A percentile compares a stretch with the other conserved stretches of the same genome.
These are phyloP conservation scores for Leucosticte australis DNA, from an alignment of 2,113 vertebrate species.

Conservation along the genomic window DNA sequence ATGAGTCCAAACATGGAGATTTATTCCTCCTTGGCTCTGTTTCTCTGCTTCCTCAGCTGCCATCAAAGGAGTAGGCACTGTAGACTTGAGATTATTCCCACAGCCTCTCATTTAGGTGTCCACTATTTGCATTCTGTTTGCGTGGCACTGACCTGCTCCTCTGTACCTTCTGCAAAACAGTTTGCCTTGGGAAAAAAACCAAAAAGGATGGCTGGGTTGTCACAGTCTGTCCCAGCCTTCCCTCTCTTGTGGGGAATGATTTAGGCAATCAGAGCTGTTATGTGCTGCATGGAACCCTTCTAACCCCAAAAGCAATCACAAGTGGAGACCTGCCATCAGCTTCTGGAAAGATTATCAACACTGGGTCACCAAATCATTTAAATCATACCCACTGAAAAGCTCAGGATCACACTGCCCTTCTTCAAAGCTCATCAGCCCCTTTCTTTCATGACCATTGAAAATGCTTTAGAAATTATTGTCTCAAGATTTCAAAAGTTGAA, in stretches of 20 bases:
- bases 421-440: not conserved
- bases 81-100: not conserved
- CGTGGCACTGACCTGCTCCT: accelerated
- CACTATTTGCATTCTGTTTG: not conserved
- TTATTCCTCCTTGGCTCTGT: not conserved
- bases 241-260: too few species aligned
- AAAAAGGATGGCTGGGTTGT: accelerated
- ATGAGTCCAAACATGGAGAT: not conserved
- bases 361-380: not conserved
- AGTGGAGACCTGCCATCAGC: not conserved
- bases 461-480: not conserved
- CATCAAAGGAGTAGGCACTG: not conserved
- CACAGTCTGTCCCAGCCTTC: not conserved
- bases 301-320: not conserved
- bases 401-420: not conserved
- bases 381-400: accelerated
- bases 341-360: not conserved
- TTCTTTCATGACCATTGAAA: not conserved
- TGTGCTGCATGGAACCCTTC: accelerated
- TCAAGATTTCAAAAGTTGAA: not conserved
- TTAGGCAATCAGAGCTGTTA: not conserved
- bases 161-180: accelerated
- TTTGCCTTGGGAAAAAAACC: not conserved
- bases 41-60: not conserved
- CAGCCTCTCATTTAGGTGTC: accelerated